Evolutionary conservation across 2,888 invertebrate genomes (phyloP).

Genomic region (Tineola bisselliella): DNA sequence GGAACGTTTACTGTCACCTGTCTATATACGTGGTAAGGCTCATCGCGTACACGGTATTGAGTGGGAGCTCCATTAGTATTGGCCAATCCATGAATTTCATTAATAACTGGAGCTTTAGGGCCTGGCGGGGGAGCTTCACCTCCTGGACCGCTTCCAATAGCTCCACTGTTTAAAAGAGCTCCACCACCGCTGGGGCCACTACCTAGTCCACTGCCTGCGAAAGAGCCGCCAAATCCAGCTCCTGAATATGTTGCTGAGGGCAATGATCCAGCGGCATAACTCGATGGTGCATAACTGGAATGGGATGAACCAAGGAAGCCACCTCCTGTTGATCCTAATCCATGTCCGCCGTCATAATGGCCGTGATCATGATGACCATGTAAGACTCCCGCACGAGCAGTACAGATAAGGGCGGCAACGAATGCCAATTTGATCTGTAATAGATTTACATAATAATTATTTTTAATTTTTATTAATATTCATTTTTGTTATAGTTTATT

Average conservation of each 20-base stretch:
- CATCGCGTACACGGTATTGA: constrained; percentile 48
- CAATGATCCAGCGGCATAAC: constrained; percentile 50
- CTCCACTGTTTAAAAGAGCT: constrained; percentile 11
- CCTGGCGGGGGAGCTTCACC: constrained; percentile 35
- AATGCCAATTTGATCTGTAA: constrained; percentile 51
- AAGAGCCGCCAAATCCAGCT: constrained; percentile 16
- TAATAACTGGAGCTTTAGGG: constrained; percentile 47
- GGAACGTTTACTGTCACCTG: constrained; percentile 66
- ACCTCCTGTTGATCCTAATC: neutral
- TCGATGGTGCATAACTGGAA: constrained; percentile 52
- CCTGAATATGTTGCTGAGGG: constrained; percentile 52
- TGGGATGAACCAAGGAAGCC: neutral
- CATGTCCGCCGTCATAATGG: constrained; percentile 22
- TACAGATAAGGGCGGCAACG: constrained; percentile 53
- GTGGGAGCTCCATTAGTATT: constrained; percentile 50
- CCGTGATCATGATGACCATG: constrained; percentile 33
- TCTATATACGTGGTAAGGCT: constrained; percentile 47
- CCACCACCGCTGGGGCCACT: constrained; percentile 18
- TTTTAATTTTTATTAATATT: constrained; percentile 6
- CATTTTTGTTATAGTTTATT: constrained; percentile 6
- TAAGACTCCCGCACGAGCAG: constrained; percentile 41
- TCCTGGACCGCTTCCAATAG: constrained; percentile 15
- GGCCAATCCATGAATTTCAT: constrained; percentile 50
- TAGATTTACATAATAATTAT: constrained; percentile 18
- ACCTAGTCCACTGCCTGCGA: constrained; percentile 19